Evolutionary conservation across 1,140 invertebrate species (phyloP), one percentile per base, ranked within the genome.

Genomic region (Drosophila dunni): DNA sequence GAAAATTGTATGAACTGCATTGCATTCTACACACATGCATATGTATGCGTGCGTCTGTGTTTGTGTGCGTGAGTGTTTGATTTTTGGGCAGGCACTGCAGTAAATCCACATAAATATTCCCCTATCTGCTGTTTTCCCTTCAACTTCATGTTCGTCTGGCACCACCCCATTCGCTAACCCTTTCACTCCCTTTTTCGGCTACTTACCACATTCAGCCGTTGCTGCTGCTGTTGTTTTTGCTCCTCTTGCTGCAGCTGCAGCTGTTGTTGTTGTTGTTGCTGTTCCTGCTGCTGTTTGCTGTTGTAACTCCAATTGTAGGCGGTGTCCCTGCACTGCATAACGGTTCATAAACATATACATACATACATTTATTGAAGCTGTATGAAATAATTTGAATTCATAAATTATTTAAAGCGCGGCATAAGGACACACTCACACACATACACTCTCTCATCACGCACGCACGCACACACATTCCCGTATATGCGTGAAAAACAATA

Each of bases 241-340:
- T 60, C 33, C n/a, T 29, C 10, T 42, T 46, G 40, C 45, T 62
- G 46, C 24, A 54, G 57, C 10, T 24, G 8, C 13, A 56, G n/a
- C 15, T 58, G 15, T 38, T 61, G 36, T 11, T 58, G 20, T 4
- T 42, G 24, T 44, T 57, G 24, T 15, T 46, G 44, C 17, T 61
- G 24, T 53, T 50, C 20, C 33, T 40, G 29, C 15, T 58, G 42
- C 34, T 58, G 36, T 17, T 50, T 53, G 46, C 20, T 53, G 48
- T 42, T 60, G 6, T 20, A 50, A 50, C 51, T 68, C 51, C 57
- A 64, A 69, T 75, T 69, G 72, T 75, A 70, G 72, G 60, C 66
- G 72, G 58, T 75, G 57, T 67, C 71, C 57, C 71, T 69, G 65
- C 29, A 45, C 66, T 75, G 66, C 42, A 71, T 74, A 74, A 67